Evolutionary conservation across 2,797 vertebrate genomes (phyloP), one percentile per base, ranked within the genome.

Genomic region (Sciurus vulgaris): DNA sequence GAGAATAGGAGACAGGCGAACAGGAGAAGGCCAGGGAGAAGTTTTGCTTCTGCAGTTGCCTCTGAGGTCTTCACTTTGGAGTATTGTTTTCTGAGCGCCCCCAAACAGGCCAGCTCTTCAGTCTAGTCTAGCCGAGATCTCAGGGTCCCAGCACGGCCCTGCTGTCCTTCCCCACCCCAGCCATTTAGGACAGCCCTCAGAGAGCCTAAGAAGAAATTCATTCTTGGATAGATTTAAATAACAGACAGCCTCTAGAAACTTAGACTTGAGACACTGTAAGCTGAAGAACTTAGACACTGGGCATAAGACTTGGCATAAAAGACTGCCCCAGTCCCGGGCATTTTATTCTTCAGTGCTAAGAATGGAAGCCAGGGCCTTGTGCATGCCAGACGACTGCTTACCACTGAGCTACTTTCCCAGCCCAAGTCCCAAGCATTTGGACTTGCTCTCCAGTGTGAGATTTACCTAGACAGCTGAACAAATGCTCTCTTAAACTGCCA

Each of bases 161-260:
- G 7, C 5, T 0, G 0, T 5, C 33, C 56, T 69, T 61, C 12
- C 54, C 28, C 1, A 74, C 5, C 22, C 35, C 61, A 35, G 56
- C 12, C 35, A 13, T 35, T 63, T 26, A 69, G 13, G 30, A 22
- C 22, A 22, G n/a, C 24, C 89, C 56, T 59, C 14, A 44, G 0
- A 54, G 79, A 82, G 7, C 35, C 41, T n/a, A 24, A 12, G 18
- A 72, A 33, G 67, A 89, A 94, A 63, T 56, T 59, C 41, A 56
- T 69, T 92, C 54, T 67, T 93, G 44, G 11, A 54, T 89, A 51
- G 9, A 81, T 78, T 69, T 65, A 89, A 92, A 81, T 61, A 91
- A 74, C 17, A 69, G 83, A 33, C 87, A 78, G 15, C 51, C 65
- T 92, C 76, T 76, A 83, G 76, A 78, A 78, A 86, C 49, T 35